Evolutionary conservation across 1,140 invertebrate genomes (phyloP).

Genomic region (Bombus affinis): DNA sequence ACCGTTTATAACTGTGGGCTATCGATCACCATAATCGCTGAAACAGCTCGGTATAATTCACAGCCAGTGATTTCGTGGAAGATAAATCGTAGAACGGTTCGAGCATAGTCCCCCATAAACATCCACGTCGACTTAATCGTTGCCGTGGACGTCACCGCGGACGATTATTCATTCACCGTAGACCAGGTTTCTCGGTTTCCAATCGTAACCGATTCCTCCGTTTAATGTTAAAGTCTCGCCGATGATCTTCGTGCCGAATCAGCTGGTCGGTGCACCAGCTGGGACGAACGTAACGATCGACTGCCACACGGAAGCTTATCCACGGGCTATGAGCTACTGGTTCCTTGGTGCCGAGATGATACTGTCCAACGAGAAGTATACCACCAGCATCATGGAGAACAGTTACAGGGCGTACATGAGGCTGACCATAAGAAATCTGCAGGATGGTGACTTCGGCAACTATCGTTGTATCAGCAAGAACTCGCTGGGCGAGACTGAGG

Average conservation of each 20-base stretch:
- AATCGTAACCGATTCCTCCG: not conserved
- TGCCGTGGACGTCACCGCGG: not conserved
- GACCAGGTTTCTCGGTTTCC: not conserved
- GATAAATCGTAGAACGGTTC: not conserved
- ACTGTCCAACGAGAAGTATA: constrained; percentile 91
- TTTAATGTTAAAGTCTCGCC: constrained; percentile 88
- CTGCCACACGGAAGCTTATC: constrained; percentile 96
- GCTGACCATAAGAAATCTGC: constrained; percentile 91
- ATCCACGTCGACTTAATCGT: not conserved
- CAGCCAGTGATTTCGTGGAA: not conserved
- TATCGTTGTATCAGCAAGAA: constrained; percentile 96
- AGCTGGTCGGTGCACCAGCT: constrained; percentile 93
- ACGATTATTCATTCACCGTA: not conserved
- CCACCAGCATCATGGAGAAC: constrained; percentile 89
- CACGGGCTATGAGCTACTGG: constrained; percentile 96
- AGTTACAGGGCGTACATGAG: constrained; percentile 94
- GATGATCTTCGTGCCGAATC: constrained; percentile 96
- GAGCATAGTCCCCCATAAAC: not conserved
- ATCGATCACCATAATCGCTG: constrained; percentile 1
- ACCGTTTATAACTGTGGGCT: no score
- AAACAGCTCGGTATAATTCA: not conserved
- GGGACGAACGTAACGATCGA: constrained; percentile 95
- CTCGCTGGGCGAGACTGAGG: constrained; percentile 96
- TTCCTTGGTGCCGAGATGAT: constrained; percentile 93
- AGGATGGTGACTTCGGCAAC: constrained; percentile 90